These are phyloP conservation scores for Hyaena hyaena DNA, from an alignment of 2,113 vertebrate genomes.

Conservation along the genomic window DNA sequence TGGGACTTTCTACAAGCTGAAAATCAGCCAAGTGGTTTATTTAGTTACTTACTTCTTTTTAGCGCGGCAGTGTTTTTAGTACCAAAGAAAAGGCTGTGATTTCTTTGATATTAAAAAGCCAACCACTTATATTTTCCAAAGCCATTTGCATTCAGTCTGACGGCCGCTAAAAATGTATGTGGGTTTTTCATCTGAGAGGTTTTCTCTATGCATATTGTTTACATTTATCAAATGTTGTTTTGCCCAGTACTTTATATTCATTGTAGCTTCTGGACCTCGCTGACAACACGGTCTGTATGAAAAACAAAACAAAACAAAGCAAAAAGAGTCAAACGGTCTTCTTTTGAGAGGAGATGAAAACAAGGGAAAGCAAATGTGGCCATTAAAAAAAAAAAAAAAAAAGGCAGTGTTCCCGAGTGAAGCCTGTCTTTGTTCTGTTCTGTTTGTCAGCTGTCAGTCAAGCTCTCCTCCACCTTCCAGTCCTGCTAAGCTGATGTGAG, in stretches of 20 bases:
- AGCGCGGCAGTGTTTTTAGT: constrained; percentile 35
- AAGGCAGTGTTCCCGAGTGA: not conserved
- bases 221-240: constrained; percentile 70
- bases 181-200: constrained; percentile 61
- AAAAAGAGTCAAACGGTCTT: not conserved
- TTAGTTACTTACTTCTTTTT: not conserved
- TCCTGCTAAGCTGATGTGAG: not conserved
- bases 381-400: not conserved
- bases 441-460: constrained; percentile 53
- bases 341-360: not conserved
- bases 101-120: constrained; percentile 73
- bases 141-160: constrained; percentile 68
- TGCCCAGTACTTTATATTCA: constrained; percentile 74
- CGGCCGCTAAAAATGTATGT: constrained; percentile 61
- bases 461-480: not conserved
- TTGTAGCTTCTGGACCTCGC: constrained; percentile 42
- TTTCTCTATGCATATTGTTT: constrained; percentile 77
- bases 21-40: not conserved
- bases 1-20: not conserved
- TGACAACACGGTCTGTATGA: not conserved
- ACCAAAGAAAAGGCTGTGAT: constrained; percentile 54
- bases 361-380: not conserved
- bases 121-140: constrained; percentile 49
- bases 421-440: not conserved
- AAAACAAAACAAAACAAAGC: constrained; percentile 35